phyloP scores from a whole-genome alignment of 2,113 vertebrate genomes.

The Chlamydotis undulata region DNA sequence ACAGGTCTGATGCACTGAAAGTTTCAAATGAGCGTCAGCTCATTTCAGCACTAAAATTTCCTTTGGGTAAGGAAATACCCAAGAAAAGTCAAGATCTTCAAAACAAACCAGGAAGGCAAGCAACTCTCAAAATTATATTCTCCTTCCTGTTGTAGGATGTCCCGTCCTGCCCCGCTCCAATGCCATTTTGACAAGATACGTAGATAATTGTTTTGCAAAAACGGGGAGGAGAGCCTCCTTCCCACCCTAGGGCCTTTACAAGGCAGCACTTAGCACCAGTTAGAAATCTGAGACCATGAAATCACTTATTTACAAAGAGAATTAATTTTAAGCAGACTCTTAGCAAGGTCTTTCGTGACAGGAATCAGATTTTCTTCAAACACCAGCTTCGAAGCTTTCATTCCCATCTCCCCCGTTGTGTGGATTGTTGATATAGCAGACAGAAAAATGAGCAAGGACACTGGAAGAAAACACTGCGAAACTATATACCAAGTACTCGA shows the following conservation, averaged over 20 bases:
- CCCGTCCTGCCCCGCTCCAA: background rate
- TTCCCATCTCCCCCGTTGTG: slow-evolving; percentile 34
- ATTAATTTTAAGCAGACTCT: slow-evolving; percentile 49
- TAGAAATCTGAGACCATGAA: slow-evolving; percentile 59
- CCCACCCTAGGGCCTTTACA: background rate
- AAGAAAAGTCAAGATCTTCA: background rate
- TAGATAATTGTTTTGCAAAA: slow-evolving; percentile 9
- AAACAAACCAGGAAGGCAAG: background rate
- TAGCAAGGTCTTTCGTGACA: slow-evolving; percentile 55
- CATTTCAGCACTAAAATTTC: background rate
- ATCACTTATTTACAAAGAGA: slow-evolving; percentile 53
- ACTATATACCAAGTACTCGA: background rate
- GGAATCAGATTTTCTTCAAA: slow-evolving; percentile 55
- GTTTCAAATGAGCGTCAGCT: background rate
- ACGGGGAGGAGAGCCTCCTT: background rate
- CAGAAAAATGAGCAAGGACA: slow-evolving; percentile 45
- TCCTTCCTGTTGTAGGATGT: background rate
- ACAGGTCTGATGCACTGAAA: background rate
- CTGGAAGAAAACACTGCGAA: slow-evolving; percentile 19
- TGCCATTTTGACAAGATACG: background rate
- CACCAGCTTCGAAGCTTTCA: slow-evolving; percentile 19
- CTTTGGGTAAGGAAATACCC: background rate
- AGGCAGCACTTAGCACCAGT: slow-evolving; percentile 1
- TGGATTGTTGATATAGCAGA: slow-evolving; percentile 23
- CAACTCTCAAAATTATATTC: background rate